Conservation (phyloP, 2,888 invertebrate species). For the Mesorhabditis spiculigera region DNA sequence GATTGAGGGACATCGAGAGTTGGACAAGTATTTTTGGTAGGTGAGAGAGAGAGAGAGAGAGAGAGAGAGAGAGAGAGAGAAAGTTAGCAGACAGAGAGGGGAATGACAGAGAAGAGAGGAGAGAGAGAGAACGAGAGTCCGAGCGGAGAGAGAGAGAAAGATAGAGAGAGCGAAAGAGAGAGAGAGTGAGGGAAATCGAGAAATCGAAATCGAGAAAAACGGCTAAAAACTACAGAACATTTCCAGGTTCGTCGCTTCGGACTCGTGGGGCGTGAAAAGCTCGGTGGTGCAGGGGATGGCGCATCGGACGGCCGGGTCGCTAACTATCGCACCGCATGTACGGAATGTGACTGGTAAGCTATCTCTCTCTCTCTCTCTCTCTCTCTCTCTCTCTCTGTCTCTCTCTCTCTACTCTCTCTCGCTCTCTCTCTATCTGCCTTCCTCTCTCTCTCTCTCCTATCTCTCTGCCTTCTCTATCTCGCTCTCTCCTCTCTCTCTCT, state of each 20-base stretch:
- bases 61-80: no score
- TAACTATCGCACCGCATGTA: slow-evolving; percentile 69
- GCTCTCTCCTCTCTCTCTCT: no score
- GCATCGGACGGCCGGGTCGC: slow-evolving; percentile 64
- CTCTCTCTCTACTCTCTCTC: no score
- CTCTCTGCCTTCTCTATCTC: no score
- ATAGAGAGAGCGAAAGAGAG: not conserved
- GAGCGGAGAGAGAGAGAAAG: not conserved
- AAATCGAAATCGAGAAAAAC: not conserved
- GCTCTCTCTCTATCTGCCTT: no score
- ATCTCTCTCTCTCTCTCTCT: not conserved
- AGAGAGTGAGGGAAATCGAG: not conserved
- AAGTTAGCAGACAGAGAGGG: no score
- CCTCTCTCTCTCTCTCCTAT: no score
- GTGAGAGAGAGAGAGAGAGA: not conserved
- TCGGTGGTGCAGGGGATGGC: slow-evolving; percentile 69
- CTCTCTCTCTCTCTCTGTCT: no score
- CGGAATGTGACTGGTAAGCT: slow-evolving; percentile 64
- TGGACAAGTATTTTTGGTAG: slow-evolving; percentile 38
- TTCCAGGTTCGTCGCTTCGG: slow-evolving; percentile 72
- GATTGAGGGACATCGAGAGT: slow-evolving; percentile 24
- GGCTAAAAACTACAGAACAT: not conserved
- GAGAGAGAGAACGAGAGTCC: no score
- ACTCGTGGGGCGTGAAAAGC: slow-evolving; percentile 72
- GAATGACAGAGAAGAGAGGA: no score